These are phyloP conservation scores for Coecobrya sp. DNA, from an alignment of 2,888 invertebrate genomes.

Conservation along the genomic window DNA sequence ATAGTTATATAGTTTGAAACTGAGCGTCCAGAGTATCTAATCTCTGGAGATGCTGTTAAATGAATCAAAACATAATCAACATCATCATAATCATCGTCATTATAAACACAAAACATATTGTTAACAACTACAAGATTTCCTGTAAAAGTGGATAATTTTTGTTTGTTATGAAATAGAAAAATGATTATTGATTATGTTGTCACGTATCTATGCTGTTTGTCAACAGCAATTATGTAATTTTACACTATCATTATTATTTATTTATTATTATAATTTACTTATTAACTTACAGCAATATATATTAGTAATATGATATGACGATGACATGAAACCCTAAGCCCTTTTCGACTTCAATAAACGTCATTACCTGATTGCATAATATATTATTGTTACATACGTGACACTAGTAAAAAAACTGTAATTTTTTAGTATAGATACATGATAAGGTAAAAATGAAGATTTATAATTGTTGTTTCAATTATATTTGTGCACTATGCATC, in stretches of 20 bases:
- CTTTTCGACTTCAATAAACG: slow-evolving; percentile 35
- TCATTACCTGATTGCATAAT: slow-evolving; percentile 32
- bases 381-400: background rate
- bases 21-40: background rate
- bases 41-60: background rate
- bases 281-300: background rate
- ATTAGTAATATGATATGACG: slow-evolving; percentile 1
- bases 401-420: background rate
- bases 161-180: background rate
- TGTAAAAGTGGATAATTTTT: no score
- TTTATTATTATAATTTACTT: background rate
- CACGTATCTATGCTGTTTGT: background rate
- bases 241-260: background rate
- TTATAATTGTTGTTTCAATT: background rate
- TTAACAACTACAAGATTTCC: background rate
- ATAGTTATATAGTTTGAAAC: background rate
- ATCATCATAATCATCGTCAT: background rate
- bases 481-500: background rate
- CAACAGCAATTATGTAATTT: background rate
- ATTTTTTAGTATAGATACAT: background rate
- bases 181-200: background rate
- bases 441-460: background rate
- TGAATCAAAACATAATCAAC: slow-evolving; percentile 54
- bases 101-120: background rate
- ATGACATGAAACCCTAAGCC: slow-evolving; percentile 3